These are phyloP conservation scores for Smithornis capensis DNA, from an alignment of 2,113 vertebrate species.

Conservation along the genomic window DNA sequence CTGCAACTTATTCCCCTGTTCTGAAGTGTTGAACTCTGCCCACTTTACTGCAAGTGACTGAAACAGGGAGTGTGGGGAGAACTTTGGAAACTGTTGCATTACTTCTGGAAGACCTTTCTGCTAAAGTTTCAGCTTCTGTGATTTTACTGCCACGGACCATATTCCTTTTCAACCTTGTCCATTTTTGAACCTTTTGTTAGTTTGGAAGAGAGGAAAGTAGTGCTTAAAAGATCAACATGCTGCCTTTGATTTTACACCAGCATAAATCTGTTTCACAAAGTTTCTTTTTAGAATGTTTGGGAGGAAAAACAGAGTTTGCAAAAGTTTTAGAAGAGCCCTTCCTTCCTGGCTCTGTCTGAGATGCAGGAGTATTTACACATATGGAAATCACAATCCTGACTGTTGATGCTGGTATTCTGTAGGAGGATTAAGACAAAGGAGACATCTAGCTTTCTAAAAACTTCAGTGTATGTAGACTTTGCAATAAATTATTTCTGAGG, in stretches of 20 bases:
- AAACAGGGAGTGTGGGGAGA: background rate
- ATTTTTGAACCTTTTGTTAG: background rate
- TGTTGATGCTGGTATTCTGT: background rate
- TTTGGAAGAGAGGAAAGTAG: background rate
- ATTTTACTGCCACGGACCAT: background rate
- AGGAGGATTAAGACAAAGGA: background rate
- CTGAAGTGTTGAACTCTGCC: background rate
- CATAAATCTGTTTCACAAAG: background rate
- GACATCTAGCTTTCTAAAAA: background rate
- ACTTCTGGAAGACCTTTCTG: background rate
- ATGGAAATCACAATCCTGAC: background rate
- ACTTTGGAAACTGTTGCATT: background rate
- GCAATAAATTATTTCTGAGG: background rate
- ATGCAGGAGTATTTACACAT: background rate
- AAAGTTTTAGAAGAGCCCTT: background rate
- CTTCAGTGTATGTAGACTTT: background rate
- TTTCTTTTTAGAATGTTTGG: background rate
- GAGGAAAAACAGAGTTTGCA: background rate
- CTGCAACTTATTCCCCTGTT: background rate
- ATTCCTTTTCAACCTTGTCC: background rate
- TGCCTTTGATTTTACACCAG: background rate
- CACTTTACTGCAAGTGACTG: background rate
- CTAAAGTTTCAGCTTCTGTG: background rate
- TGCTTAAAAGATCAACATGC: background rate
- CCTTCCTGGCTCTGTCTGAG: background rate